These are phyloP conservation scores for Hemibagrus guttatus DNA, from an alignment of 2,797 vertebrate species.

Conservation along the genomic window DNA sequence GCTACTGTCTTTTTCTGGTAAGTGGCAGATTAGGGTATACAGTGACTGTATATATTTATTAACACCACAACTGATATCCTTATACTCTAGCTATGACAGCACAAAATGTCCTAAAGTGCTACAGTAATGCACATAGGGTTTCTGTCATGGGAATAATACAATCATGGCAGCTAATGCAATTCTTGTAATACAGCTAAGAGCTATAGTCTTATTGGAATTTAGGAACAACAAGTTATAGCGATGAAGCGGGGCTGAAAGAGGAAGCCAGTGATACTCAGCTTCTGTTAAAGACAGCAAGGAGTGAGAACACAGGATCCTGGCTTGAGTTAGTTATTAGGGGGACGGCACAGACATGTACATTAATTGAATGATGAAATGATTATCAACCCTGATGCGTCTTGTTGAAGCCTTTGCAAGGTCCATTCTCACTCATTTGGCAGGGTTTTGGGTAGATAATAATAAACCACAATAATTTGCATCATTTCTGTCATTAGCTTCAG, in stretches of 20 bases:
- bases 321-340: background rate
- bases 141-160: background rate
- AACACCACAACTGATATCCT: background rate
- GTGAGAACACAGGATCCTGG: background rate
- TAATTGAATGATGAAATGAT: background rate
- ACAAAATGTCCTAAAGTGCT: background rate
- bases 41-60: background rate
- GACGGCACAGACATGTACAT: background rate
- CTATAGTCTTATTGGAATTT: background rate
- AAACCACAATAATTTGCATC: background rate
- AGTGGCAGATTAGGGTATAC: background rate
- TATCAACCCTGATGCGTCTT: background rate
- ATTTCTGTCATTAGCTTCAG: background rate
- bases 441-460: background rate
- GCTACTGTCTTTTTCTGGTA: background rate
- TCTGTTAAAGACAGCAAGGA: background rate
- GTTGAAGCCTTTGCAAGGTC: background rate
- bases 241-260: background rate
- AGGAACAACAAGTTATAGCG: background rate
- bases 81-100: background rate
- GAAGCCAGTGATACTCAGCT: background rate
- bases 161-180: background rate
- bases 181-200: conserved; percentile 12
- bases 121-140: background rate
- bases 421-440: background rate